phyloP scores from a whole-genome alignment of 1,140 invertebrate genomes.

The Drosophila aff. region DNA sequence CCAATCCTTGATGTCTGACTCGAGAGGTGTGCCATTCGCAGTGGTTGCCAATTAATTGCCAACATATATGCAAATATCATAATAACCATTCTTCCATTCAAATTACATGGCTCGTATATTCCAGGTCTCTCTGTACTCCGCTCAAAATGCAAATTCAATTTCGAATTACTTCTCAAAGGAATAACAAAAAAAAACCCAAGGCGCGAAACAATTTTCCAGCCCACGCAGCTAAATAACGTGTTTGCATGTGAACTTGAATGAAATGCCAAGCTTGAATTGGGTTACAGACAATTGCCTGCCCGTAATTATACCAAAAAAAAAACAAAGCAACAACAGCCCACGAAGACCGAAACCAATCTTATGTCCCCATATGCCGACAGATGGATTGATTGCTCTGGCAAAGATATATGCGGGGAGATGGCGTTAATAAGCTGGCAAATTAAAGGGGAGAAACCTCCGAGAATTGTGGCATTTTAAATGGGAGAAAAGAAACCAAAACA shows the following conservation, averaged over 20 bases:
- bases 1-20: conserved; percentile 70
- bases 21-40: conserved; percentile 62
- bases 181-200: conserved; percentile 45
- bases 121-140: conserved; percentile 16
- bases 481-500: not conserved
- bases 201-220: conserved; percentile 77
- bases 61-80: conserved; percentile 78
- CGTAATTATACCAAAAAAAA: conserved; percentile 52
- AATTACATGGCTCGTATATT: conserved; percentile 52
- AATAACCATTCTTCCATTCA: conserved; percentile 69
- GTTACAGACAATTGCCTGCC: conserved; percentile 66
- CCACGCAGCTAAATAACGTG: conserved; percentile 61
- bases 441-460: conserved; percentile 19
- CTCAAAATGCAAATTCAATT: conserved; percentile 48
- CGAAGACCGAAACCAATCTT: conserved; percentile 30
- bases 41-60: conserved; percentile 76
- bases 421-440: conserved; percentile 33
- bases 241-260: conserved; percentile 77
- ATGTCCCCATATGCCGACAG: conserved; percentile 23
- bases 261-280: conserved; percentile 73
- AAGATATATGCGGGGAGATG: not conserved
- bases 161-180: conserved; percentile 21
- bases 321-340: conserved; percentile 6
- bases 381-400: conserved; percentile 14
- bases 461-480: conserved; percentile 7